Conservation (phyloP, 2,797 vertebrate species). For the Vireo griseus region DNA sequence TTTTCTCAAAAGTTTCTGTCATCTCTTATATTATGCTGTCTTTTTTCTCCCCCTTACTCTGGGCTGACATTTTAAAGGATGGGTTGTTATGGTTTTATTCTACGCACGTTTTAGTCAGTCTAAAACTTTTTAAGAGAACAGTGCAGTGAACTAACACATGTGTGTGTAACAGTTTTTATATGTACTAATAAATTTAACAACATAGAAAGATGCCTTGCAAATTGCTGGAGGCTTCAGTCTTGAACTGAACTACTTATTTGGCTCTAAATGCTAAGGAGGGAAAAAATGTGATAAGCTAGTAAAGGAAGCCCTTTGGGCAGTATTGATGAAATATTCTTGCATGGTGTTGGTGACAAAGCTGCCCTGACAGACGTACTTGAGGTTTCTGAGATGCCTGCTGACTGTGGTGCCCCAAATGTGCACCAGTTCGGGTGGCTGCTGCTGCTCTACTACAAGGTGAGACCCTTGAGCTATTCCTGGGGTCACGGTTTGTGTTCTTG, state of each 20-base stretch:
- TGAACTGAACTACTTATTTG: not conserved
- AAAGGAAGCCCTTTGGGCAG: not conserved
- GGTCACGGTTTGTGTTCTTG: fast-evolving
- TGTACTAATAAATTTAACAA: not conserved
- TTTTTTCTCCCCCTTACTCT: not conserved
- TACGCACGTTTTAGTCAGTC: not conserved
- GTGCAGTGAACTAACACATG: not conserved
- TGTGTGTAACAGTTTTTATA: not conserved
- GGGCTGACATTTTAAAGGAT: not conserved
- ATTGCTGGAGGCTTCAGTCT: not conserved
- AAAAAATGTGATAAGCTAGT: not conserved
- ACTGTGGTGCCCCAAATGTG: not conserved
- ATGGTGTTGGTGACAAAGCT: not conserved
- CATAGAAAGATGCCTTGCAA: not conserved
- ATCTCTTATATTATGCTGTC: not conserved
- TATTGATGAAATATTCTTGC: not conserved
- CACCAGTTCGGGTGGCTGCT: not conserved
- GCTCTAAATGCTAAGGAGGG: not conserved
- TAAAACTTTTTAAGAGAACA: not conserved
- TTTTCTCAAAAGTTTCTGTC: not conserved
- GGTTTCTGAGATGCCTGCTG: not conserved
- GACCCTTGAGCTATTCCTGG: not conserved
- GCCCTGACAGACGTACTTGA: not conserved
- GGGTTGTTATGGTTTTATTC: not conserved
- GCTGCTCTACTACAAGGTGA: fast-evolving